Conservation (phyloP, 2,113 vertebrate species). For the Oncorhynchus nerka region DNA sequence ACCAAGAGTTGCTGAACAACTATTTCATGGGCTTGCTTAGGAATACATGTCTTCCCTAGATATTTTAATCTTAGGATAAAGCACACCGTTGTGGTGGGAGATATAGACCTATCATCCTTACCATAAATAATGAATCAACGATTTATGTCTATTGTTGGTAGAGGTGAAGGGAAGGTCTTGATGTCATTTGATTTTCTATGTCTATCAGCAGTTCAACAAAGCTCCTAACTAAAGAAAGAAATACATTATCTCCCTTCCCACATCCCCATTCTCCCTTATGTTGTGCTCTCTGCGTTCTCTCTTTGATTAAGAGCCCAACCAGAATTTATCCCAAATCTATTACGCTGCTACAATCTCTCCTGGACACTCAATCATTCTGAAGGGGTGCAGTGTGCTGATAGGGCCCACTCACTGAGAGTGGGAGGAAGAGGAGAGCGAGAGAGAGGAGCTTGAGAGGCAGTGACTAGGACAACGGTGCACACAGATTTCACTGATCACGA, state of each 20-base stretch:
- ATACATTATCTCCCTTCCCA: slow-evolving; percentile 19
- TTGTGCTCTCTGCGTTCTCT: slow-evolving; percentile 7
- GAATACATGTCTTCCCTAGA: too few species aligned
- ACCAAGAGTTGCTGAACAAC: too few species aligned
- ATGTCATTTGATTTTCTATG: neutral
- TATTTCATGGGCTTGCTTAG: too few species aligned
- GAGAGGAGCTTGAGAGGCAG: slow-evolving; percentile 10
- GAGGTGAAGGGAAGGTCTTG: neutral
- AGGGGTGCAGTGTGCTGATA: slow-evolving; percentile 42
- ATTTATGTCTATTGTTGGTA: neutral
- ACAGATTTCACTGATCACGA: slow-evolving; percentile 43
- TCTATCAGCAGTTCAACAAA: slow-evolving; percentile 26
- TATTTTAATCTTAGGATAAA: too few species aligned
- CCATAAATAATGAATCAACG: neutral
- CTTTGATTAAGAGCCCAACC: slow-evolving; percentile 54
- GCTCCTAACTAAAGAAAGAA: slow-evolving; percentile 7
- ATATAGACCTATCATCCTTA: neutral
- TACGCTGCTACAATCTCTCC: slow-evolving; percentile 44
- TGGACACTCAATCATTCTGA: slow-evolving; percentile 42
- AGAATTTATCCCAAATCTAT: slow-evolving; percentile 45
- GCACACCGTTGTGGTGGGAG: neutral
- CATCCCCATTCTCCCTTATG: slow-evolving; percentile 20
- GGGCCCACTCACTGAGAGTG: slow-evolving; percentile 38
- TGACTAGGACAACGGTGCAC: slow-evolving; percentile 28
- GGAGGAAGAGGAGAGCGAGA: slow-evolving; percentile 45